phyloP scores from a whole-genome alignment of 1,140 invertebrate genomes.

The Apis laboriosa region DNA sequence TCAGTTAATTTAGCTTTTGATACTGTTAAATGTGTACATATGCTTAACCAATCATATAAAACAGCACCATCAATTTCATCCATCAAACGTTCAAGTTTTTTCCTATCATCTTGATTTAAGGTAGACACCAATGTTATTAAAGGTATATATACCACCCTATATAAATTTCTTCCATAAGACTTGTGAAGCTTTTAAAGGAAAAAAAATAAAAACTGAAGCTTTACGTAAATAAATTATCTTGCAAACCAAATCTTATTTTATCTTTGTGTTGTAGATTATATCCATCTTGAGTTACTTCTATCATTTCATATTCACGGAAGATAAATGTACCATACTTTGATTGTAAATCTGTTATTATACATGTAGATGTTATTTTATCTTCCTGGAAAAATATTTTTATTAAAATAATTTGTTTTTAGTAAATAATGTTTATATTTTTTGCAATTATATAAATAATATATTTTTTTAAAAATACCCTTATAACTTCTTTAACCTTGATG shows the following conservation, averaged over 20 bases:
- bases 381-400: constrained; percentile 12
- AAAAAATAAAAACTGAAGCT: not conserved
- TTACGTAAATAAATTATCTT: constrained; percentile 59
- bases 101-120: constrained; percentile 33
- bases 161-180: not conserved
- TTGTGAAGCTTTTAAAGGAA: not conserved
- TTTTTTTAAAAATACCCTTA: not conserved
- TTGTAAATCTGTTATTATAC: constrained; percentile 53
- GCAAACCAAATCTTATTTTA: constrained; percentile 61
- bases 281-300: constrained; percentile 34
- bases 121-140: constrained; percentile 48
- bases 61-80: constrained; percentile 51
- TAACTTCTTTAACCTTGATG: constrained; percentile 14
- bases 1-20: constrained; percentile 85
- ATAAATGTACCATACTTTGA: constrained; percentile 66
- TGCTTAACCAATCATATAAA: constrained; percentile 22
- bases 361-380: constrained; percentile 27
- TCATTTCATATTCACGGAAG: not conserved
- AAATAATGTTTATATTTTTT: not conserved
- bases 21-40: constrained; percentile 84
- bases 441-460: not conserved
- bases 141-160: constrained; percentile 48
- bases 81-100: constrained; percentile 15
- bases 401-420: not conserved
- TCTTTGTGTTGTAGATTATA: constrained; percentile 42